phyloP scores from a whole-genome alignment of 1,140 invertebrate genomes.

The Stegodyphus dumicola region DNA sequence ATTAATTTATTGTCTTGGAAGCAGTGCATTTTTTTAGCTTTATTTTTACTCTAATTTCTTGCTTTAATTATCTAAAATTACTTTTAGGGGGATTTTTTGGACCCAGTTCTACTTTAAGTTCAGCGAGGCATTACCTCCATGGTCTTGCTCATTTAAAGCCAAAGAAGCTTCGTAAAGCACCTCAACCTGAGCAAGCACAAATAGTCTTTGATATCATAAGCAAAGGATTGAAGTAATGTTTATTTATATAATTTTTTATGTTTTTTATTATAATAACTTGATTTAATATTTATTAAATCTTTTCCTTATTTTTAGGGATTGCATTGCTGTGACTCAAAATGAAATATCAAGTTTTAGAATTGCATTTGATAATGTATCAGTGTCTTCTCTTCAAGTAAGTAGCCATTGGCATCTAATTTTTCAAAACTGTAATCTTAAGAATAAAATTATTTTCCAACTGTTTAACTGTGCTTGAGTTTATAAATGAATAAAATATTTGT shows the following conservation, averaged over 20 bases:
- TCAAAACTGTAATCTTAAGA: background rate
- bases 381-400: slow-evolving; percentile 47
- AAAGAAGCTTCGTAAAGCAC: slow-evolving; percentile 27
- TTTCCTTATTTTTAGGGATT: slow-evolving; percentile 20
- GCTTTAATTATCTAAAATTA: background rate
- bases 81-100: slow-evolving; percentile 13
- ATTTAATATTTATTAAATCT: slow-evolving; percentile 11
- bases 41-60: no score
- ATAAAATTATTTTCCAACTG: background rate
- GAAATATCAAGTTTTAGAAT: slow-evolving; percentile 39
- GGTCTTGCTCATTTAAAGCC: slow-evolving; percentile 21
- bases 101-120: slow-evolving; percentile 36
- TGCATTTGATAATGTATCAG: slow-evolving; percentile 51
- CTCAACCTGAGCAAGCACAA: slow-evolving; percentile 37
- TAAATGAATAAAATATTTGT: no score
- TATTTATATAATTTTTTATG: slow-evolving; percentile 5
- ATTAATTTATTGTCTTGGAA: no score
- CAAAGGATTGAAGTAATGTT: slow-evolving; percentile 43
- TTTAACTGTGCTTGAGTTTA: background rate
- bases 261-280: background rate
- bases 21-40: no score
- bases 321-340: slow-evolving; percentile 36
- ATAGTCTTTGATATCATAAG: slow-evolving; percentile 41
- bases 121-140: slow-evolving; percentile 47
- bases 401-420: background rate